These are phyloP conservation scores for Acanthosoma haemorrhoidale DNA, from an alignment of 2,888 invertebrate genomes.

Conservation along the genomic window DNA sequence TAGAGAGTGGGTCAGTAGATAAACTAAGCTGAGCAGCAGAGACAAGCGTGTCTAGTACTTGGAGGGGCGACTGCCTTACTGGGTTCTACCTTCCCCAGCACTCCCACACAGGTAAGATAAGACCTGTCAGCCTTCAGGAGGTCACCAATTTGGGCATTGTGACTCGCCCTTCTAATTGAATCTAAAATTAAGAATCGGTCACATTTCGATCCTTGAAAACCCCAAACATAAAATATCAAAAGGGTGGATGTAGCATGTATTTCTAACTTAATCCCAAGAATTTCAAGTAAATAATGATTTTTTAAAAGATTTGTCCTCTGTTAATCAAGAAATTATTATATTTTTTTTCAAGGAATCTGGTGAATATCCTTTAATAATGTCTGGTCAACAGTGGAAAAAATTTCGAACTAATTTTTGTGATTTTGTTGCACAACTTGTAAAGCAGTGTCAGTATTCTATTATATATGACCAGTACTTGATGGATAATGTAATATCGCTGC, in stretches of 20 bases:
- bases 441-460: constrained; percentile 97
- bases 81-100: no score
- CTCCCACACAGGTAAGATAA: no score
- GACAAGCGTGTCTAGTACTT: no score
- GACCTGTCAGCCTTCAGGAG: no score
- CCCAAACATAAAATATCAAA: no score
- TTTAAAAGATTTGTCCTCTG: neutral
- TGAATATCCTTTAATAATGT: constrained; percentile 96
- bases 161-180: no score
- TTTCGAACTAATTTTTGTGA: constrained; percentile 94
- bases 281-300: neutral
- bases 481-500: constrained; percentile 95
- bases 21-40: no score
- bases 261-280: neutral
- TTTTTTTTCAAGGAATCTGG: constrained; percentile 74
- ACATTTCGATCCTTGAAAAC: no score
- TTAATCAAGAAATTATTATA: neutral
- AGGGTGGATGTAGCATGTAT: neutral
- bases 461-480: constrained; percentile 98
- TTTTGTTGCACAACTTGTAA: constrained; percentile 92
- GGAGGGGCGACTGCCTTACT: no score
- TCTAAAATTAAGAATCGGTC: no score
- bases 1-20: no score
- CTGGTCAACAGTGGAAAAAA: constrained; percentile 95
- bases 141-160: no score